Evolutionary conservation across 2,888 invertebrate genomes (phyloP), one percentile per base, ranked within the genome.

Genomic region (Lissocephala sabroskyi): DNA sequence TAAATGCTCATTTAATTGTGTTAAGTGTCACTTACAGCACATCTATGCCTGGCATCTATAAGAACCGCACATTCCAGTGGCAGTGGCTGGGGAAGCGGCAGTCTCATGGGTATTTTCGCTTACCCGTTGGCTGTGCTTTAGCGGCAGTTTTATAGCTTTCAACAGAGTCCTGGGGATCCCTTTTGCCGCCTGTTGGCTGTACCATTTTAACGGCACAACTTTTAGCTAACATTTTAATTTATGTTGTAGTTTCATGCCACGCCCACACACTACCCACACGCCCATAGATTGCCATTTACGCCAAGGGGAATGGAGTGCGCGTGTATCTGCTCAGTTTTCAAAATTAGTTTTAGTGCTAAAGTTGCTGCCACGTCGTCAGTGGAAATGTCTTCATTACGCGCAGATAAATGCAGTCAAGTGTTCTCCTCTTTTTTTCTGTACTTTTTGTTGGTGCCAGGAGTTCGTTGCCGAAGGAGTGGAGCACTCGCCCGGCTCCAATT

Each of bases 1-100:
- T 77, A 77, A 71, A 71, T 71, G 66, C 74, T 71, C 77, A 77
- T 77, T 77, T 71, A 71, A 71, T 71, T 71, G 70, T 71, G 70
- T 71, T 71, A 71, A 71, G 70, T 71, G 74, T 77, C 75, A 77
- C 70, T 71, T 71, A 59, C 70, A 74, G 59, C 56, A 56, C 45
- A 66, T 49, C 44, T 32, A 45, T 45, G 44, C 49, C 36, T 30
- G 36, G 35, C 35, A 28, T 36, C 10, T 17, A 13, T 35, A 13
- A 28, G 7, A 23, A 16, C 6, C 17, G 13, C 30, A 23, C 40
- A n/a, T n/a, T n/a, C n/a, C n/a, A n/a, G n/a, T n/a, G n/a, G n/a
- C n/a, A n/a, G n/a, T n/a, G n/a, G n/a, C n/a, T n/a, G n/a, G n/a
- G n/a, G n/a, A n/a, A n/a, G n/a, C n/a, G n/a, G n/a, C n/a, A n/a